A percentile compares a stretch with the other conserved stretches of the same genome.
Conservation (phyloP, 2,888 invertebrate genomes). For the Microplitis deprimator region DNA sequence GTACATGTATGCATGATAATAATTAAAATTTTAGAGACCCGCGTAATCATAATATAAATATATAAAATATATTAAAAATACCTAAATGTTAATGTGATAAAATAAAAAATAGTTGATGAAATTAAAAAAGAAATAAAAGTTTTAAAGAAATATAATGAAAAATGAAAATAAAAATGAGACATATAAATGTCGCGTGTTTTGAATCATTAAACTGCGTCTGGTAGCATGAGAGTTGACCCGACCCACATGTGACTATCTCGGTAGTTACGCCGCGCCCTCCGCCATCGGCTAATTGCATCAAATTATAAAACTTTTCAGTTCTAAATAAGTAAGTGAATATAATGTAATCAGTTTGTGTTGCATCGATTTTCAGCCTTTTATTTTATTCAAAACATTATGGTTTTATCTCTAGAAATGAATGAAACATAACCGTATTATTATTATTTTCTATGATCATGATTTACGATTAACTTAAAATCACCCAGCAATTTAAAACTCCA, state of each 20-base stretch:
- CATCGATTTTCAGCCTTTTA: background rate
- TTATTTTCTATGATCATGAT: too few relatives aligned
- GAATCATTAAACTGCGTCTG: conserved; percentile 25
- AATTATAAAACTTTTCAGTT: conserved; percentile 61
- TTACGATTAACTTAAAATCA: too few relatives aligned
- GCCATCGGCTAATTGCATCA: conserved; percentile 61
- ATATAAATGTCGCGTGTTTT: conserved; percentile 28
- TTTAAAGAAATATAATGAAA: background rate
- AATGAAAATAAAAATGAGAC: background rate
- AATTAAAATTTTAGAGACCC: too few relatives aligned
- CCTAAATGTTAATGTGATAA: too few relatives aligned
- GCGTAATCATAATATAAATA: too few relatives aligned
- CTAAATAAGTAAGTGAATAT: conserved; percentile 6
- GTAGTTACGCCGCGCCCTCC: conserved; percentile 48
- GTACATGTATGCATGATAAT: too few relatives aligned
- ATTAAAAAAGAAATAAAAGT: background rate
- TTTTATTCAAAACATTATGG: background rate
- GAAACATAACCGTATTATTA: conserved; percentile 2
- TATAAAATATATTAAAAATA: too few relatives aligned
- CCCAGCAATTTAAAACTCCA: too few relatives aligned
- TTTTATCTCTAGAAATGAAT: background rate
- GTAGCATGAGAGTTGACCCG: conserved; percentile 29
- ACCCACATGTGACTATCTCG: conserved; percentile 44
- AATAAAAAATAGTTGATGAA: too few relatives aligned
- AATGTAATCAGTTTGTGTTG: background rate